Conservation (phyloP, 2,888 invertebrate species). For the Himalopsyche anomala region DNA sequence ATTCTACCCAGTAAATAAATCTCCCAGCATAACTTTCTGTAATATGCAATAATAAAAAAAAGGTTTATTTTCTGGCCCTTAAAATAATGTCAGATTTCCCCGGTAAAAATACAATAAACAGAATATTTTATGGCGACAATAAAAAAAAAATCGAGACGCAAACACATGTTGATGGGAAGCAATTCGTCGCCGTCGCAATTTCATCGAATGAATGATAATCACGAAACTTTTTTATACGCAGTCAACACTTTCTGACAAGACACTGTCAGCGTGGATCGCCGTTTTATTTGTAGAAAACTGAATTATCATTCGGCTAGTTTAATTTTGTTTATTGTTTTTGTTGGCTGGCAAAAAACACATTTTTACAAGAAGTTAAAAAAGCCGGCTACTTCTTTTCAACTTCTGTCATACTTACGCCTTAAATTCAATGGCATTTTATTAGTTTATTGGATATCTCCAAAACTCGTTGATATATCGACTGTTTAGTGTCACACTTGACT, state of each 20-base stretch:
- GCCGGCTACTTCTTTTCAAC: too few species aligned
- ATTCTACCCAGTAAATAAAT: not conserved
- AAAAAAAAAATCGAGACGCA: not conserved
- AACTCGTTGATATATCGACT: too few species aligned
- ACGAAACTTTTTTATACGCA: not conserved
- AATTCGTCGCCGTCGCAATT: slow-evolving; percentile 22
- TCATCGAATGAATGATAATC: slow-evolving; percentile 22
- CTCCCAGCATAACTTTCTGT: not conserved
- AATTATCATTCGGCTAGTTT: too few species aligned
- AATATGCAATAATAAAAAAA: not conserved
- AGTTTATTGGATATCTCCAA: too few species aligned
- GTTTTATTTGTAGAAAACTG: not conserved
- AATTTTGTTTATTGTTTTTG: too few species aligned
- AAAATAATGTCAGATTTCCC: slow-evolving; percentile 26
- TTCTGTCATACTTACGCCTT: too few species aligned
- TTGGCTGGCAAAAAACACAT: too few species aligned
- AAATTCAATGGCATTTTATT: too few species aligned
- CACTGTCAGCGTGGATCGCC: not conserved
- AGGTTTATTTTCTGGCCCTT: slow-evolving; percentile 25
- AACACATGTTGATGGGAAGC: slow-evolving; percentile 20
- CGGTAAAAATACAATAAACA: slow-evolving; percentile 23
- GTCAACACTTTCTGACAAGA: slow-evolving; percentile 2
- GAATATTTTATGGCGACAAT: slow-evolving; percentile 16
- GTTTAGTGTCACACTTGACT: too few species aligned
- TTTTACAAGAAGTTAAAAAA: too few species aligned